Evolutionary conservation across 1,140 invertebrate genomes (phyloP), one percentile per base, ranked within the genome.

Genomic region (Orchestia grillus): DNA sequence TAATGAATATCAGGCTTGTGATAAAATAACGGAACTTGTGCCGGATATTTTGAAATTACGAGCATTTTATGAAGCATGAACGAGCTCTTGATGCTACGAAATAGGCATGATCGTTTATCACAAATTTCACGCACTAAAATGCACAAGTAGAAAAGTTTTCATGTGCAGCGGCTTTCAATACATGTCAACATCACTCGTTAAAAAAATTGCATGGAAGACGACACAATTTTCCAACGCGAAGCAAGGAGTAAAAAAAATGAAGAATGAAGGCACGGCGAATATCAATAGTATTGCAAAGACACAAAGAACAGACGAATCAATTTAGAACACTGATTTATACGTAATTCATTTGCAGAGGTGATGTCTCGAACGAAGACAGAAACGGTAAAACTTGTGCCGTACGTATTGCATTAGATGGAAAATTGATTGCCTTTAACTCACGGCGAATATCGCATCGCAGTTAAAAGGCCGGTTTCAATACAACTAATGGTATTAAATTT

Each of bases 401-500:
- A 94, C 41, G 92, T 44, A 94, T 94, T 44, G 40, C 92, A 94
- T 45, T 8, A n/a, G 16, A 40, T 94, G 92, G 3, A 94, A 40
- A 90, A 90, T 90, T 42, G 41, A 90, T 90, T 42, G 43, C 0
- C 88, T 42, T 42, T 15, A 42, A 44, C 88, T 42, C 15, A 15
- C 23, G 44, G 92, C 92, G 92, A 45, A 45, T 47, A 94, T 45
- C 0, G 6, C 15, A 94, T 94, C 92, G 92, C 43, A 15, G 40
- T n/a, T 40, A 28, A 40, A 45, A 44, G 92, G 92, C 47, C 92
- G 3, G 92, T 94, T 94, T 94, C 92, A 94, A 94, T 94, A 94
- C 92, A 94, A 94, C 92, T 94, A 94, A 94, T 94, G 92, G 92
- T 94, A 94, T 94, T 94, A 94, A 45, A 94, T 94, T 94, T 94